Conservation (phyloP, 2,797 vertebrate species). For the Microctenopoma stevenorrisi region DNA sequence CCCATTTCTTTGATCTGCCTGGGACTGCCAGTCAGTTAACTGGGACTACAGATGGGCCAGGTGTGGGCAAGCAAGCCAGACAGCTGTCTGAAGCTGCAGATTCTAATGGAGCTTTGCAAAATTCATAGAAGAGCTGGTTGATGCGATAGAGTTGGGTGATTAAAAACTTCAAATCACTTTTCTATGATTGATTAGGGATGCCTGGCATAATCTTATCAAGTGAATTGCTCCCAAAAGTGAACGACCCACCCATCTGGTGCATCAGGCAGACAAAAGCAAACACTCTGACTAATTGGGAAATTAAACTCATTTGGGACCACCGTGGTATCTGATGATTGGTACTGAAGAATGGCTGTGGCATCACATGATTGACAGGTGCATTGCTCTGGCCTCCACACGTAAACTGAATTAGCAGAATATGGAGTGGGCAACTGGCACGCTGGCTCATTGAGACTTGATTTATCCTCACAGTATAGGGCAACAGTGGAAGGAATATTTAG, state of each 20-base stretch:
- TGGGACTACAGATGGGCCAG: conserved; percentile 77
- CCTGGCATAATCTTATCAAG: conserved; percentile 66
- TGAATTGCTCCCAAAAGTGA: conserved; percentile 62
- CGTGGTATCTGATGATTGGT: conserved; percentile 44
- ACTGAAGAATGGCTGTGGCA: conserved; percentile 37
- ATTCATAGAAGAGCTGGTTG: conserved; percentile 46
- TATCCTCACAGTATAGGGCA: conserved; percentile 20
- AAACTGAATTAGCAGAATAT: conserved; percentile 41
- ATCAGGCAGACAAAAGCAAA: conserved; percentile 60
- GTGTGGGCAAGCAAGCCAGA: conserved; percentile 64
- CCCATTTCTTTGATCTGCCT: conserved; percentile 76
- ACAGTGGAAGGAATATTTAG: conserved; percentile 36
- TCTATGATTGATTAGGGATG: conserved; percentile 71
- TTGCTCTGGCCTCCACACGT: conserved; percentile 21
- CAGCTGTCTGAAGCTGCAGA: conserved; percentile 67
- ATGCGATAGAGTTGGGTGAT: conserved; percentile 52
- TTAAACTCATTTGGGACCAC: conserved; percentile 58
- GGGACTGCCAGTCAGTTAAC: conserved; percentile 67
- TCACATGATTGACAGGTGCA: conserved; percentile 51
- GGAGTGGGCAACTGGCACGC: conserved; percentile 11
- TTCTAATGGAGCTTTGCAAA: conserved; percentile 50
- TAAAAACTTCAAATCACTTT: conserved; percentile 72
- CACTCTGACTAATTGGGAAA: conserved; percentile 64
- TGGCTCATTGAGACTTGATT: conserved; percentile 34
- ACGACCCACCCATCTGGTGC: conserved; percentile 63